phyloP scores from a whole-genome alignment of 2,888 invertebrate species.

The Dynastes tityus region DNA sequence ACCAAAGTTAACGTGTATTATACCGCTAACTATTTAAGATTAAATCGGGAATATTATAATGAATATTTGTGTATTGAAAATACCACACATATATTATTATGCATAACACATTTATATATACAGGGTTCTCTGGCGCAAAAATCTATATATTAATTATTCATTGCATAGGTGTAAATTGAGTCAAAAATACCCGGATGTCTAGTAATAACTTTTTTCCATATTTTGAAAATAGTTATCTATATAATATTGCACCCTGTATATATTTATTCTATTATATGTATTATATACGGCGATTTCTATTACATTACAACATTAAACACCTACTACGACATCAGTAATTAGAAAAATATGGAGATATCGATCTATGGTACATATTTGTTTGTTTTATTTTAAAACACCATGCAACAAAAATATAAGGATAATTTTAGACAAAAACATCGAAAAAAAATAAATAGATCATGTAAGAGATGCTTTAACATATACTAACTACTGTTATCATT shows the following conservation, averaged over 20 bases:
- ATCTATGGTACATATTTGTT: constrained; percentile 27
- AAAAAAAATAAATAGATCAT: neutral
- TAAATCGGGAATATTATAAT: constrained; percentile 2
- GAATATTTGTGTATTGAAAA: constrained; percentile 20
- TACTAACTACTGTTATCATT: neutral
- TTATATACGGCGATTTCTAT: neutral
- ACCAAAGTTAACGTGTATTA: neutral
- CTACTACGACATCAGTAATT: constrained; percentile 53
- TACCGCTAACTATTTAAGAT: neutral
- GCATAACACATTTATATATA: constrained; percentile 11
- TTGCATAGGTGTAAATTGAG: neutral
- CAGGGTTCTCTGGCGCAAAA: neutral
- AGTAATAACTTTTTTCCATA: neutral
- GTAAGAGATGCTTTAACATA: constrained; percentile 2
- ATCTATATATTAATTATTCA: neutral
- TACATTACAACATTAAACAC: constrained; percentile 58
- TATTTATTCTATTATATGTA: constrained; percentile 11
- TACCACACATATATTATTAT: constrained; percentile 32
- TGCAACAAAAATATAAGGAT: neutral
- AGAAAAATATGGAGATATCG: constrained; percentile 58
- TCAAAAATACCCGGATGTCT: neutral
- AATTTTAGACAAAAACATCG: neutral
- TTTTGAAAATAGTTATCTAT: neutral
- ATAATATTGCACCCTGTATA: constrained; percentile 38
- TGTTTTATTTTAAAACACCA: constrained; percentile 16